Base-by-base conservation (phyloP, 2,797 vertebrate species). In the Melanotaenia trifasciata region DNA sequence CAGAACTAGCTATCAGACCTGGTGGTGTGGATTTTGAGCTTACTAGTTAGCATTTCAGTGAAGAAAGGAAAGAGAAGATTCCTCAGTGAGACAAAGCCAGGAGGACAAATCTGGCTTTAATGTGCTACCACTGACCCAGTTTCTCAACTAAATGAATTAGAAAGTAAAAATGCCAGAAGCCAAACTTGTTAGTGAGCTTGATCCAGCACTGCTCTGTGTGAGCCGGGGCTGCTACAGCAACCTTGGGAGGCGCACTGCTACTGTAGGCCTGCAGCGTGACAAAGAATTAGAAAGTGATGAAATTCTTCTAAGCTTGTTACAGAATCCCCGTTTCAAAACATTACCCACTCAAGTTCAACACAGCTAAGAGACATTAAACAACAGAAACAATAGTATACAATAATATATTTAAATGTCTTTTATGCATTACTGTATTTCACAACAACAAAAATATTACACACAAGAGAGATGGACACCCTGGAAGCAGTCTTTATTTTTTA, bases 41-140 rank as follows among this genome's bases (percentile, higher is more conserved):
- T 59, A 43, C 67, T 13, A 3, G 10, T 61, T 64, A 65, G 14
- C 2, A 24, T 64, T 70, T 70, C 14, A 71, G 32, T 26, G 24
- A 20, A 30, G 38, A 64, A 76, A 64, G 20, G 36, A 82, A 78
- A 70, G 56, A 33, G 67, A 79, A 67, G 12, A 20, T 57, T 84
- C 74, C 77, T 81, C 33, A 36, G 70, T 72, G 40, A 78, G 61
- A 90, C 74, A 84, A 85, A 87, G 82, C 83, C 58, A 72, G 67
- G 69, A 80, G 78, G 76, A 87, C 58, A 78, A 59, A 67, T 76
- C 53, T 33, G 58, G 67, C 76, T 83, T 76, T 76, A 80, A 86
- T 68, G 45, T 88, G 85, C 57, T 78, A 62, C 79, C 84, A 89
- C 80, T 93, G 92, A 94, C 91, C 91, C 77, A 93, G 76, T 92